phyloP scores from a whole-genome alignment of 2,888 invertebrate genomes.

The Sminthurides aquaticus region DNA sequence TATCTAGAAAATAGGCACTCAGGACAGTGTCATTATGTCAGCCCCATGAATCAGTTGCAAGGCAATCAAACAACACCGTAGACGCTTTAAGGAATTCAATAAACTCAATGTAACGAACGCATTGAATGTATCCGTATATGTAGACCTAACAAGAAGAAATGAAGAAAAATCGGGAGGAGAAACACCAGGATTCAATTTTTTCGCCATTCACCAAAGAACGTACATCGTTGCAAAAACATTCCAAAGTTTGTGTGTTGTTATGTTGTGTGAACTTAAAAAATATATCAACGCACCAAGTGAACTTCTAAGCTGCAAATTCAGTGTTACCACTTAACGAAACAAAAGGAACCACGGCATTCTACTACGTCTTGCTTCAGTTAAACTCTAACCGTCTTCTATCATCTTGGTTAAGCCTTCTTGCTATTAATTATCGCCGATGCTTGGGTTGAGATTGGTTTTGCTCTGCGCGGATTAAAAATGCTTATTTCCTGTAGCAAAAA shows the following conservation, averaged over 20 bases:
- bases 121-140: not conserved
- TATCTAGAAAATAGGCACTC: slow-evolving; percentile 36
- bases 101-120: not conserved
- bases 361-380: not conserved
- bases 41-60: not conserved
- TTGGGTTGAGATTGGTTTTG: too few relatives aligned
- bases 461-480: too few relatives aligned
- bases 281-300: not conserved
- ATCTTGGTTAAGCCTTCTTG: too few relatives aligned
- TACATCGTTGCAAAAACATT: too few relatives aligned
- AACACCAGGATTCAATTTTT: not conserved
- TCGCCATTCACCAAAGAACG: too few relatives aligned
- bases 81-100: not conserved
- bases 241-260: too few relatives aligned
- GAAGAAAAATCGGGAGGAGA: slow-evolving; percentile 10
- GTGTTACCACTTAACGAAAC: not conserved
- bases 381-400: too few relatives aligned
- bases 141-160: slow-evolving; percentile 32
- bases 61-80: not conserved
- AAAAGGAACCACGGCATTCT: slow-evolving; percentile 1
- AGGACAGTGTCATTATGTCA: not conserved
- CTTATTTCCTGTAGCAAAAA: too few relatives aligned
- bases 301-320: slow-evolving; percentile 1
- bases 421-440: too few relatives aligned
- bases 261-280: too few relatives aligned